These are phyloP conservation scores for Ictalurus furcatus DNA, from an alignment of 2,113 vertebrate species.

Conservation along the genomic window DNA sequence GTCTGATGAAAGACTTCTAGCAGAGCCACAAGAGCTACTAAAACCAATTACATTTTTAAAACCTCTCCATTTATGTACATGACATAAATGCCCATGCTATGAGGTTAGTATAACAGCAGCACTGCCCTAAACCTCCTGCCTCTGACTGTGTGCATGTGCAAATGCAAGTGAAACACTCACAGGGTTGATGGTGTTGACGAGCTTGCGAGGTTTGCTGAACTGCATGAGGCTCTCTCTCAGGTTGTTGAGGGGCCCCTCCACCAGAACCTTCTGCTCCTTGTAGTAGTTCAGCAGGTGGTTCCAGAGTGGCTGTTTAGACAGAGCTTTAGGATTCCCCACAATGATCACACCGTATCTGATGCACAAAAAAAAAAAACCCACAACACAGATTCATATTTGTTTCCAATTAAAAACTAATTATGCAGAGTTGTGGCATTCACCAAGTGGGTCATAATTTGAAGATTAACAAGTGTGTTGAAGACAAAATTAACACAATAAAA, in stretches of 20 bases:
- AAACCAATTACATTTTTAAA: neutral
- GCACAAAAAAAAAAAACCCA: neutral
- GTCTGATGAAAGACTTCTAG: neutral
- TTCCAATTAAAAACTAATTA: neutral
- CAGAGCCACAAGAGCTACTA: neutral
- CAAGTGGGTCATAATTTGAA: neutral
- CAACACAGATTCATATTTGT: neutral
- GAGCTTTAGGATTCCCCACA: constrained; percentile 94
- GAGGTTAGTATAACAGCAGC: neutral
- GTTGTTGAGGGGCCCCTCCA: constrained; percentile 98
- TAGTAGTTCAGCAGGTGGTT: constrained; percentile 98
- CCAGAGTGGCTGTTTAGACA: constrained; percentile 97
- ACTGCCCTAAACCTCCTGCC: neutral
- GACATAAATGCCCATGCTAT: neutral
- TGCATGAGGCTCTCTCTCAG: constrained; percentile 98
- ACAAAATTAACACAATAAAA: neutral
- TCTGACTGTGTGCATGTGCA: neutral
- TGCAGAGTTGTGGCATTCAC: neutral
- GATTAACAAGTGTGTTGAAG: neutral
- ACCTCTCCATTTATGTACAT: neutral
- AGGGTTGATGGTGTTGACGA: constrained; percentile 98
- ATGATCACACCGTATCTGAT: constrained; percentile 95
- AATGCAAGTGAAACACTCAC: constrained; percentile 71
- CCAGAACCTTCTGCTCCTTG: constrained; percentile 98
- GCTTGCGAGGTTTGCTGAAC: constrained; percentile 98